A percentile compares a stretch with the other conserved stretches of the same genome.
These are phyloP conservation scores for Paralichthys olivaceus DNA, from an alignment of 2,113 vertebrate species.

Conservation along the genomic window DNA sequence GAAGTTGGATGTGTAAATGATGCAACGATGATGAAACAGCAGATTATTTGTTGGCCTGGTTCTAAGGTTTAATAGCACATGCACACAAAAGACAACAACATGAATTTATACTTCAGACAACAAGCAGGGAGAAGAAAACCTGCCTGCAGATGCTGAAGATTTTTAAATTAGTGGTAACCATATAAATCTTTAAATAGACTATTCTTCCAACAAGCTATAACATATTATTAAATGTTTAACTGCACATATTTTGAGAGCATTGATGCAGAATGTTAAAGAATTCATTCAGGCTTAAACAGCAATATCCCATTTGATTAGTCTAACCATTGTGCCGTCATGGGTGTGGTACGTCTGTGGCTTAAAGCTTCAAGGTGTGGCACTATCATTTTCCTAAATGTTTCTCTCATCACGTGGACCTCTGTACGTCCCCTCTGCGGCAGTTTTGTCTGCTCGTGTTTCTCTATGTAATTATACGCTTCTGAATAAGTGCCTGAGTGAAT, in stretches of 20 bases:
- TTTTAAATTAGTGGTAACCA: neutral
- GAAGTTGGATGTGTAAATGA: neutral
- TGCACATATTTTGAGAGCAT: neutral
- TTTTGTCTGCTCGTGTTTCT: conserved; percentile 34
- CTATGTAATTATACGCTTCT: conserved; percentile 49
- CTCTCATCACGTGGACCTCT: neutral
- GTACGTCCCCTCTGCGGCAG: conserved; percentile 22
- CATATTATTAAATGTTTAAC: neutral
- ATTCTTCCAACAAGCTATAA: neutral
- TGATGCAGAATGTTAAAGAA: neutral
- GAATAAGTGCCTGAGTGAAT: conserved; percentile 51
- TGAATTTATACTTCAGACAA: no score
- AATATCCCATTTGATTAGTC: no score
- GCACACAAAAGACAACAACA: neutral
- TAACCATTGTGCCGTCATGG: neutral
- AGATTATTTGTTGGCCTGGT: neutral
- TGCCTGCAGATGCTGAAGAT: neutral
- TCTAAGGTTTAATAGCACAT: neutral
- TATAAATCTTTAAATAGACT: neutral
- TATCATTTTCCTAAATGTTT: neutral
- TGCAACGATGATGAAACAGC: neutral
- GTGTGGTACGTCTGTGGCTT: neutral
- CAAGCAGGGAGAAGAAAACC: neutral
- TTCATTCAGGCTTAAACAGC: neutral
- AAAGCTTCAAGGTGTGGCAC: neutral